These are phyloP conservation scores for Euthynnus affinis DNA, from an alignment of 2,797 vertebrate species.

Conservation along the genomic window DNA sequence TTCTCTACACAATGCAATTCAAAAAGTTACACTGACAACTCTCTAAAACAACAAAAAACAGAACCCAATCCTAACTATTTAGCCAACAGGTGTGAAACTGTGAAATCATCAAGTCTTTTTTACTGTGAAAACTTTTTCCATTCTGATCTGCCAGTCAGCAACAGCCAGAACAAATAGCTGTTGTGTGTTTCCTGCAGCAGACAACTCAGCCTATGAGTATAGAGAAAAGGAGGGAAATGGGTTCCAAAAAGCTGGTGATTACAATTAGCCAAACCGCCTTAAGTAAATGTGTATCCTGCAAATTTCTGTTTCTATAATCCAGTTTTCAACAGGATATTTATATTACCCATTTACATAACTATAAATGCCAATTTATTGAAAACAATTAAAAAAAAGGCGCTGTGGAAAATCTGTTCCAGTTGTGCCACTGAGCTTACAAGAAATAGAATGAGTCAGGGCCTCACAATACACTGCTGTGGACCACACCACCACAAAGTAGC, in stretches of 20 bases:
- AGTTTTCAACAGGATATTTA: no score
- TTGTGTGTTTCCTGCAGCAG: not conserved
- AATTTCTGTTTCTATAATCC: not conserved
- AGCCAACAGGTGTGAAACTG: not conserved
- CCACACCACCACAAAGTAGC: slow-evolving; percentile 2
- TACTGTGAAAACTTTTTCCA: not conserved
- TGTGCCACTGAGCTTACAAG: not conserved
- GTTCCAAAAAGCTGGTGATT: no score
- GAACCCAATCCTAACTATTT: no score
- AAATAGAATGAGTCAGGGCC: not conserved
- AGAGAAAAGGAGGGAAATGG: no score
- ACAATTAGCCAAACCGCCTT: no score
- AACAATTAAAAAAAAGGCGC: no score
- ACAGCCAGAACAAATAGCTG: not conserved
- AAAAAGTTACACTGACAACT: no score
- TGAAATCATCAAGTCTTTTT: not conserved
- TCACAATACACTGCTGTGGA: not conserved
- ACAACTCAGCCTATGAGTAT: no score
- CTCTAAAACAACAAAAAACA: no score
- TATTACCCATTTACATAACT: no score
- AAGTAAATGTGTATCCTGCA: not conserved
- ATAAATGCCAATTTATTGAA: no score
- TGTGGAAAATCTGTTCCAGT: not conserved
- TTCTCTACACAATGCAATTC: no score
- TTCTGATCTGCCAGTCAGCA: not conserved